phyloP scores from a whole-genome alignment of 2,113 vertebrate species.

The Poeciliopsis prolifica region DNA sequence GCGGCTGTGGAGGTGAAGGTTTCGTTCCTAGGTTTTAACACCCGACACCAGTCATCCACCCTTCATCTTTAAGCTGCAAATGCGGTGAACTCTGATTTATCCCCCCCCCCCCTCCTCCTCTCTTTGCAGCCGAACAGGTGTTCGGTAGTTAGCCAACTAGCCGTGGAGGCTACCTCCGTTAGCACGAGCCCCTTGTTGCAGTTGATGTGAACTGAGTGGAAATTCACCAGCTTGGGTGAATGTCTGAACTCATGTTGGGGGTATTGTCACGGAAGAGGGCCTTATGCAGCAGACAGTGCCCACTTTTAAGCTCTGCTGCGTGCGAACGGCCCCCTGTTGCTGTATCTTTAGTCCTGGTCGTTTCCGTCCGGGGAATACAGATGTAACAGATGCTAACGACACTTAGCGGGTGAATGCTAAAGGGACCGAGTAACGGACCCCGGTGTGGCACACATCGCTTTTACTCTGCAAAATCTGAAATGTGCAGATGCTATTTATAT shows the following conservation, averaged over 20 bases:
- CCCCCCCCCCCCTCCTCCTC: not conserved
- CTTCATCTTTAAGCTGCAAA: not conserved
- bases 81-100: slow-evolving; percentile 15
- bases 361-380: too few species aligned
- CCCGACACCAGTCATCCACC: slow-evolving; percentile 36
- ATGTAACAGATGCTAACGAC: not conserved
- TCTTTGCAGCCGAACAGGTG: slow-evolving; percentile 35
- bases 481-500: too few species aligned
- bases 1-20: not conserved
- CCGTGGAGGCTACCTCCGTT: slow-evolving; percentile 5
- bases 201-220: not conserved
- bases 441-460: not conserved
- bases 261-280: slow-evolving; percentile 5
- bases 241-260: not conserved
- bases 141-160: slow-evolving; percentile 29
- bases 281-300: not conserved
- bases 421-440: not conserved
- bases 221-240: slow-evolving; percentile 13
- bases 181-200: not conserved
- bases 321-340: not conserved
- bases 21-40: slow-evolving; percentile 1
- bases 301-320: not conserved
- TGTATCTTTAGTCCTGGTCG: not conserved
- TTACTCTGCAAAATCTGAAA: not conserved
- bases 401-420: not conserved